phyloP scores from a whole-genome alignment of 2,113 vertebrate species.

The Albula goreensis region DNA sequence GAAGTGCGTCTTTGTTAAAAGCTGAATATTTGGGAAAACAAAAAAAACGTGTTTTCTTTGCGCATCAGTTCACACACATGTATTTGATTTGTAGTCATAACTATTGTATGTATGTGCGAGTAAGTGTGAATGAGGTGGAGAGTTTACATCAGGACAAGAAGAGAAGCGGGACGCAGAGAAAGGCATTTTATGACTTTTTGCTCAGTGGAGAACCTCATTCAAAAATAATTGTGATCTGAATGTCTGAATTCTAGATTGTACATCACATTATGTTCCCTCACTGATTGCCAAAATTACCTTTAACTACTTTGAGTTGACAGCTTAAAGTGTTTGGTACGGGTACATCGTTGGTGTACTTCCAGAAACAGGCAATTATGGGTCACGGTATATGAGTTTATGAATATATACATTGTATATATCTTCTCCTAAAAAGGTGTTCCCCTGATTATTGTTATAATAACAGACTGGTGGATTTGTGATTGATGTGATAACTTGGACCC shows the following conservation, averaged over 20 bases:
- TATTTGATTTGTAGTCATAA: constrained; percentile 13
- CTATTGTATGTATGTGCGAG: constrained; percentile 40
- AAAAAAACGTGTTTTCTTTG: constrained; percentile 40
- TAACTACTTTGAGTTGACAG: neutral
- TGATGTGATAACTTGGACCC: neutral
- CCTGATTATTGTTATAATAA: neutral
- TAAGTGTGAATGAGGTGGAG: constrained; percentile 47
- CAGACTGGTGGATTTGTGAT: neutral
- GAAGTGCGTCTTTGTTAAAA: constrained; percentile 82
- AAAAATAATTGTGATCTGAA: neutral
- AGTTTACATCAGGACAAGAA: neutral
- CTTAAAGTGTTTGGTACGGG: neutral
- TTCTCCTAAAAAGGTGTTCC: neutral
- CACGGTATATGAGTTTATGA: neutral
- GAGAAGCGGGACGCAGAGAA: no score
- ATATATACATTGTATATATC: neutral
- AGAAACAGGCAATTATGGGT: neutral
- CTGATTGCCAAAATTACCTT: neutral
- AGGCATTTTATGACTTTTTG: neutral
- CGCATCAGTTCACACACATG: constrained; percentile 18
- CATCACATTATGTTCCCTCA: neutral
- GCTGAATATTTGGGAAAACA: constrained; percentile 75
- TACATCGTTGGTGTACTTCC: neutral
- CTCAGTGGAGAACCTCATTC: neutral
- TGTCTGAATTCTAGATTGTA: neutral